Base-by-base conservation (phyloP, 2,888 invertebrate species). In the Crematogaster levior region DNA sequence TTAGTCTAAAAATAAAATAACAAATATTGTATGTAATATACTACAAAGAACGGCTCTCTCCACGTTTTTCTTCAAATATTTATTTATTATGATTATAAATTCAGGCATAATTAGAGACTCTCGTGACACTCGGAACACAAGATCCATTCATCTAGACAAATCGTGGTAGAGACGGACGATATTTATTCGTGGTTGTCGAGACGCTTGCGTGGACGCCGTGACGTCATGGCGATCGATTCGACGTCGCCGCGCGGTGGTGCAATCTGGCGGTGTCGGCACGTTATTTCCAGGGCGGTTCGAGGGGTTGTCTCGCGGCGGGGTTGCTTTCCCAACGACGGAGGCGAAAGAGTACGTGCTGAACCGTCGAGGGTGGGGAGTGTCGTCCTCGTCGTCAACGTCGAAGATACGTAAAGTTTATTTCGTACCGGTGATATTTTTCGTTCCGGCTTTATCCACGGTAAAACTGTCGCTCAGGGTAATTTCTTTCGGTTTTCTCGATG, bases 151-250 rank as follows among this genome's bases (percentile, higher is more conserved):
- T 79, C 56, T 53, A 60, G 48, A 66, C 56, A 30, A 68, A 58
- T 12, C 12, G 34, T 10, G 10, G 27, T 18, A 15, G 37, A 40
- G 81, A 30, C 21, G 70, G 70, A 82, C 65, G 79, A 82, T 60
- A 72, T 75, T 63, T 81, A 74, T 61, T 73, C 58, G 40, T 63
- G 56, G 51, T 60, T 2, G 56, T 15, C 37, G 68, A 68, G 85
- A 85, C 89, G 89, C 89, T 83, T 89, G 89, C 89, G 89, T 84
- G 81, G 73, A 15, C 43, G 66, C 34, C 70, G 86, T 91, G 91
- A 92, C 90, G 91, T 90, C 90, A 91, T 82, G 86, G 40, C 91
- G 92, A 93, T 93, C 93, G 93, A 93, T 93, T 87, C 88, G 70
- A 75, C 84, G 82, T 68, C 81, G 85, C 74, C 68, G 88, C 80